These are phyloP conservation scores for Formica exsecta DNA, from an alignment of 1,140 invertebrate species.

Conservation along the genomic window DNA sequence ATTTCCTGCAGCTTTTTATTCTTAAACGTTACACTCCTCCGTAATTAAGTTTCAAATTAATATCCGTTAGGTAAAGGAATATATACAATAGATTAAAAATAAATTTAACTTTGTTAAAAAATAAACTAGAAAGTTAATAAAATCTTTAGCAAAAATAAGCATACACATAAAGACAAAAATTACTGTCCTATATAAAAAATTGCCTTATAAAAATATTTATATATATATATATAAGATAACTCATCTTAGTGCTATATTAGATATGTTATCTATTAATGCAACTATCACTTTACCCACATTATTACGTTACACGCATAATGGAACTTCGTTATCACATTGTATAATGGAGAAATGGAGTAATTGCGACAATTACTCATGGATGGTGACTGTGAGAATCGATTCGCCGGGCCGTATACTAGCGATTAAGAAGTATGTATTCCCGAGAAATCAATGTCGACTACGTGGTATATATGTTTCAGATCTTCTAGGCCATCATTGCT, in stretches of 20 bases:
- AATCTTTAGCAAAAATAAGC: slow-evolving; percentile 1
- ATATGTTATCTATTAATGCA: slow-evolving; percentile 20
- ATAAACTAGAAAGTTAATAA: neutral
- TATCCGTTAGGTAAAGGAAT: neutral
- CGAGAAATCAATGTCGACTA: neutral
- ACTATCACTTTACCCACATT: slow-evolving; percentile 10
- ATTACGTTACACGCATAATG: slow-evolving; percentile 34
- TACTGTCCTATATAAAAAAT: neutral
- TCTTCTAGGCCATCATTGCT: neutral
- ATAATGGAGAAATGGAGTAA: slow-evolving; percentile 38
- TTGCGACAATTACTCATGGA: slow-evolving; percentile 35
- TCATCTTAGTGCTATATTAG: neutral
- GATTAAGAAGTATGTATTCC: slow-evolving; percentile 5
- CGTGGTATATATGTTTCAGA: neutral
- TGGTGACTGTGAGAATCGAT: slow-evolving; percentile 35
- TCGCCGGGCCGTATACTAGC: neutral
- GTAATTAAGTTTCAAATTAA: slow-evolving; percentile 6
- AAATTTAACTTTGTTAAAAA: neutral
- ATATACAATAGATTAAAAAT: neutral
- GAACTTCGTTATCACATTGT: slow-evolving; percentile 28
- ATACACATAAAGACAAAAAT: neutral
- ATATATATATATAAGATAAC: neutral
- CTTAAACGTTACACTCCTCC: neutral
- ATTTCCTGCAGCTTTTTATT: neutral
- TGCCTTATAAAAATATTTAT: slow-evolving; percentile 6